Base-by-base conservation (phyloP, 2,888 invertebrate genomes). In the Trisateles emortualis region DNA sequence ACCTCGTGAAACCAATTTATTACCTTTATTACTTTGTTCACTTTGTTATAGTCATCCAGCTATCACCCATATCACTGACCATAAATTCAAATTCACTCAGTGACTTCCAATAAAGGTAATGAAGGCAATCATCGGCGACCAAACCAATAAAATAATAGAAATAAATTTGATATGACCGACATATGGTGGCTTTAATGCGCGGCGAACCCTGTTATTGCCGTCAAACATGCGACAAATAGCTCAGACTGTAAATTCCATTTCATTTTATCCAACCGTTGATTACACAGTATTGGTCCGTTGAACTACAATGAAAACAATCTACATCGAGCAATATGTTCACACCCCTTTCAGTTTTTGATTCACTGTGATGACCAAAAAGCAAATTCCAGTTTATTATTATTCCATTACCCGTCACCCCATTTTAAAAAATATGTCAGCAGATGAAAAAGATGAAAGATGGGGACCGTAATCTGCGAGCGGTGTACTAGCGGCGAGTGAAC, bases 331-430 rank as follows among this genome's bases (percentile, higher is more conserved):
- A 91, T 88, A 87, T 86, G 89, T 90, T 92, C 88, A 92, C 92
- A 91, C 92, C 92, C 92, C 90, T 91, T 91, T 89, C 85, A 82
- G 82, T 87, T 83, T 89, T 87, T 86, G 87, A 90, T 88, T 87
- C 89, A 83, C 75, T 74, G 79, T 82, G 88, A 90, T 92, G 90
- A 91, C 92, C 92, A 88, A 92, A 92, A 92, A 91, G 90, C 87
- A 88, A 92, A 92, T 92, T 92, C 88, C 90, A 85, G 91, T 92
- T 91, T 92, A 92, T 92, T 93, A 93, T 92, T 92, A 92, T 92
- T 92, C 91, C 92, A 92, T 92, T 92, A 92, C 79, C 77, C 77
- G 81, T 85, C 87, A 83, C 91, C 91, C 90, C 81, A 90, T 89
- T 92, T 91, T 84, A 92, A 92, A 90, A 92, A 92, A 92, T 90